Conservation (phyloP, 2,113 vertebrate genomes). For the Macrotis lagotis region DNA sequence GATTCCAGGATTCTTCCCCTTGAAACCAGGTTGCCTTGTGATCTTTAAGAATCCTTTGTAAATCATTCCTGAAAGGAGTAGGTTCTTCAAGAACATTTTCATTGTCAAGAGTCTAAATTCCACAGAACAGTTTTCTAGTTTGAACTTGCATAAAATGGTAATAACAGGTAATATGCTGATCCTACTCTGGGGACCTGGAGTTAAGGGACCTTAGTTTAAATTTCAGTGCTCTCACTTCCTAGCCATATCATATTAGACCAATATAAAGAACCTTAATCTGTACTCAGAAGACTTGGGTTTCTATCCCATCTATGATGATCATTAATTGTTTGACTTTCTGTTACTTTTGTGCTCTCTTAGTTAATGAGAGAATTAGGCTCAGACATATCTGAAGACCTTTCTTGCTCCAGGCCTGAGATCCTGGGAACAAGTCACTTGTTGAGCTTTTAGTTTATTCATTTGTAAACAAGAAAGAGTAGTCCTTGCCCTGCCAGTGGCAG, state of each 20-base stretch:
- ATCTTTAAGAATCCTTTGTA: background rate
- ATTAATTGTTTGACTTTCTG: background rate
- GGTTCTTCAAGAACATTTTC: background rate
- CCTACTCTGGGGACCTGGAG: background rate
- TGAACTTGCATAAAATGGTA: background rate
- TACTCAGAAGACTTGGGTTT: background rate
- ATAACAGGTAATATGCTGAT: background rate
- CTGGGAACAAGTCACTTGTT: background rate
- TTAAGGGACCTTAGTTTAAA: background rate
- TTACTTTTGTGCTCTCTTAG: background rate
- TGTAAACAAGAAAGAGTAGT: background rate
- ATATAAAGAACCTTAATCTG: background rate
- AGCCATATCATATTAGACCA: background rate
- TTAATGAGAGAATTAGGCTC: background rate
- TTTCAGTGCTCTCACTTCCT: background rate
- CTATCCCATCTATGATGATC: background rate
- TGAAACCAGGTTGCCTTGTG: background rate
- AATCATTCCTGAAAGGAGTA: background rate
- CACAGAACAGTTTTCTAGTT: background rate
- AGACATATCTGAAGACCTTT: background rate
- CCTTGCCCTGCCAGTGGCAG: background rate
- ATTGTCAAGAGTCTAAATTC: background rate
- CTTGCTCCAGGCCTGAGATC: background rate
- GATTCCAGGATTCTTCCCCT: background rate
- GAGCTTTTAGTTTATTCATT: background rate